Base-by-base conservation (phyloP, 2,888 invertebrate genomes). In the Tetramorium bicarinatum region DNA sequence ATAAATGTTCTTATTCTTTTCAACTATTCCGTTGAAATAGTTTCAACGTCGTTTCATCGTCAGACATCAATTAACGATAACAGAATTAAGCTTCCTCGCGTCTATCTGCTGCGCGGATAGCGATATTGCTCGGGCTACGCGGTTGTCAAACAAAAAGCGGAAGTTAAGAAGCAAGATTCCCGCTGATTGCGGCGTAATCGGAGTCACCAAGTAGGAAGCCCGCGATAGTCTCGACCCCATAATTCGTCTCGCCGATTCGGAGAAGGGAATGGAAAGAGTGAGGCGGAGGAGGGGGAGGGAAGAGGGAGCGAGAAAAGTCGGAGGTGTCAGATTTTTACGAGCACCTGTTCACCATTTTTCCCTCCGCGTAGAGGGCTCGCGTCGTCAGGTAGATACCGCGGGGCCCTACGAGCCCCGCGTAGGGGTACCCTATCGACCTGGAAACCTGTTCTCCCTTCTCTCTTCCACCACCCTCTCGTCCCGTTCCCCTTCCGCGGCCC, bases 331-430 rank as follows among this genome's bases (percentile, higher is more conserved):
- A 91, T 91, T 91, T 91, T 90, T 91, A 91, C 87, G 87, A 88
- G 89, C 93, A 93, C 93, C 93, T 93, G 93, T 92, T 93, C 91
- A 90, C 88, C 89, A 91, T 93, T 93, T 67, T 93, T 92, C 93
- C 93, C 91, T 85, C 89, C 89, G 88, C 90, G 88, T 87, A 88
- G 90, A 91, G 88, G 88, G 87, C 88, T 86, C 72, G 61, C 90
- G 87, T 92, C 90, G 93, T 91, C 93, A 93, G 93, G 93, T 93
- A 93, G 93, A 92, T 91, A 92, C 91, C 91, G 92, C 41, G 52
- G 66, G 76, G 88, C 91, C 91, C 91, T 88, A 87, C 88, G 90
- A 89, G 88, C 88, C 89, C 92, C 89, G 74, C 52, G 34, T 76
- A 59, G 18, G 59, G 54, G 87, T 88, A 89, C 88, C 89, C 88